Base-by-base conservation (phyloP, 2,888 invertebrate genomes). In the Zele albiditarsus region DNA sequence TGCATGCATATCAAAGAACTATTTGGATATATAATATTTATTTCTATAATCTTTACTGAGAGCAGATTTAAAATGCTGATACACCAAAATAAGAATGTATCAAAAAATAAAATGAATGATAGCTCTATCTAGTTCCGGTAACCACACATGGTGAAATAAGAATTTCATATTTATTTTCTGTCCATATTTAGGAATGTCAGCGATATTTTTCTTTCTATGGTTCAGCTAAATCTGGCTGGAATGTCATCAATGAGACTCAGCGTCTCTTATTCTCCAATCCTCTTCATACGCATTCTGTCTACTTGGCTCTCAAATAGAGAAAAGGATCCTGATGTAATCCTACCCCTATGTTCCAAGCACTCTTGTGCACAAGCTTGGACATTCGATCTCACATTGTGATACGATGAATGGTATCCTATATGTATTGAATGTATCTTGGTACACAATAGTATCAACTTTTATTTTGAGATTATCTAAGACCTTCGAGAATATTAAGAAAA, bases 241-340 rank as follows among this genome's bases (percentile, higher is more conserved):
- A 16, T 46, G n/a, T 46, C 46, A 46, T 46, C 46, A 46, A 46
- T 46, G 16, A 14, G 46, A n/a, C 16, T 46, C 46, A n/a, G 16
- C 46, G 1, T n/a, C n/a, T 46, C 5, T 46, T n/a, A 46, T 46
- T 5, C 46, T n/a, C 46, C 16, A 46, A 16, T 16, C n/a, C 14
- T 46, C 46, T 46, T 16, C n/a, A n/a, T 46, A 46, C n/a, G 14
- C n/a, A 16, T 1, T n/a, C 31, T 33, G 33, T 68, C 38, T 57
- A 31, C 63, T 74, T 62, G 49, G 65, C 49, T 70, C 70, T 72
- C 62, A 68, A 75, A 73, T 73, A 74, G 72, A 75, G 73, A 76
- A 78, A 75, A 60, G 70, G 75, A 68, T 70, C 73, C 46, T 46
- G 46, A 46, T n/a, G 46, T 46, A 46, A 46, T 46, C 46, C 46